Evolutionary conservation across 2,888 invertebrate species (phyloP), one percentile per base, ranked within the genome.

Genomic region (Agonopterix subpropinquella): DNA sequence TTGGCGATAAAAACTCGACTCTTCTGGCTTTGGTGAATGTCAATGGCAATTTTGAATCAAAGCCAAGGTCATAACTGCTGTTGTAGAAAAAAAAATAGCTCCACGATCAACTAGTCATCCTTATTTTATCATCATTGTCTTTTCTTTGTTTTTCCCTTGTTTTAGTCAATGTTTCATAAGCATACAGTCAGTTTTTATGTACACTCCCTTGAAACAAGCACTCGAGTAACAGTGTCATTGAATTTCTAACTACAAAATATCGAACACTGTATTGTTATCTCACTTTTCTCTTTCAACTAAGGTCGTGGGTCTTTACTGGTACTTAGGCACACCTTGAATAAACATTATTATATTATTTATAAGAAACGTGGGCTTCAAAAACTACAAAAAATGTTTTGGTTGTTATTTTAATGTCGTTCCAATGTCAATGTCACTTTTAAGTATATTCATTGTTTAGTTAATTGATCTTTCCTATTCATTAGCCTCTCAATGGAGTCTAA

Each of bases 51-150:
- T 9, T n/a, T n/a, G 35, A 36, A 50, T 51, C 47, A 47, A 54
- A 51, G 52, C 49, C 61, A 59, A 64, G 61, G 61, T 61, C 55
- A 54, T 59, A 59, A 48, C 53, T 57, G 70, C 78, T 86, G 87
- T 87, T 87, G 87, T 87, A 87, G 87, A 81, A 88, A 87, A 86
- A 86, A 87, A 87, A 84, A 59, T 88, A 87, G 87, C 86, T 76
- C 86, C 85, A 81, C 75, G 71, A 67, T 65, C 62, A 58, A 63
- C 54, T 47, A 37, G 61, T 57, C 57, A 56, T 45, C 64, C 55
- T 58, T 49, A 60, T 62, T 56, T 54, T 66, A 66, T 65, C 69
- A 65, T 62, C 65, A 66, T 67, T 64, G 62, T 76, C 72, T 65
- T 62, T 60, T 65, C 64, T 67, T 67, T 67, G 69, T 65, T 56